These are phyloP conservation scores for Heteromurus nitidus DNA, from an alignment of 2,888 invertebrate species.

Conservation along the genomic window DNA sequence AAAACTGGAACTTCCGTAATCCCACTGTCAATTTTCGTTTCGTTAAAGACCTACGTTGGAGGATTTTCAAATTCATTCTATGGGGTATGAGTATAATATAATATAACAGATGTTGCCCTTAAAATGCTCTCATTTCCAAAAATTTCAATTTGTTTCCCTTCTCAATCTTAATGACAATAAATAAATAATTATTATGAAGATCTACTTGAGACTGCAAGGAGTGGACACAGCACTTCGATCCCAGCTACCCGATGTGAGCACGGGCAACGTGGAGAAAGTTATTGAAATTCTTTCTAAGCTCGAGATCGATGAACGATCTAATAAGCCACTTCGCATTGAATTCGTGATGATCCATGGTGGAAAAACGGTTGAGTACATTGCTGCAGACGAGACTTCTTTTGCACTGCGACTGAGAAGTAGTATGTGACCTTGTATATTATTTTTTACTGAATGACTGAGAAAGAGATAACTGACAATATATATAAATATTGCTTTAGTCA, in stretches of 20 bases:
- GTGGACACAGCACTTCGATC: conserved; percentile 63
- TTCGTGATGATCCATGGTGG: conserved; percentile 65
- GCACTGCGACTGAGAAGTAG: conserved; percentile 20
- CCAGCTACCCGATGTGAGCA: conserved; percentile 38
- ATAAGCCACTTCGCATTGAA: conserved; percentile 66
- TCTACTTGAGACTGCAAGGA: conserved; percentile 71
- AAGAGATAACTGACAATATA: no score
- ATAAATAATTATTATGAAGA: conserved; percentile 43
- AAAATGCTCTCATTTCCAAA: no score
- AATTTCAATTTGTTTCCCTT: no score
- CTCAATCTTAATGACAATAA: no score
- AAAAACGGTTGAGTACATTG: conserved; percentile 66
- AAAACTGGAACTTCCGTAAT: conserved; percentile 68
- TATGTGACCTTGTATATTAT: no score
- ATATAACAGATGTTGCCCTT: no score
- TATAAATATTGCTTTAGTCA: no score
- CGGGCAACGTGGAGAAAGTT: conserved; percentile 67
- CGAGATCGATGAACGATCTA: conserved; percentile 57
- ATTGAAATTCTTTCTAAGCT: conserved; percentile 67
- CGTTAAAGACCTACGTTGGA: conserved; percentile 64
- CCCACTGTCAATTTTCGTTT: conserved; percentile 70
- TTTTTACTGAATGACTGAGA: no score
- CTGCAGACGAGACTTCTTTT: conserved; percentile 68
- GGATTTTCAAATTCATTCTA: conserved; percentile 67
- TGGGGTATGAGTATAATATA: no score